Evolutionary conservation across 2,888 invertebrate species (phyloP), one percentile per base, ranked within the genome.

Genomic region (Trachelus tabidus): DNA sequence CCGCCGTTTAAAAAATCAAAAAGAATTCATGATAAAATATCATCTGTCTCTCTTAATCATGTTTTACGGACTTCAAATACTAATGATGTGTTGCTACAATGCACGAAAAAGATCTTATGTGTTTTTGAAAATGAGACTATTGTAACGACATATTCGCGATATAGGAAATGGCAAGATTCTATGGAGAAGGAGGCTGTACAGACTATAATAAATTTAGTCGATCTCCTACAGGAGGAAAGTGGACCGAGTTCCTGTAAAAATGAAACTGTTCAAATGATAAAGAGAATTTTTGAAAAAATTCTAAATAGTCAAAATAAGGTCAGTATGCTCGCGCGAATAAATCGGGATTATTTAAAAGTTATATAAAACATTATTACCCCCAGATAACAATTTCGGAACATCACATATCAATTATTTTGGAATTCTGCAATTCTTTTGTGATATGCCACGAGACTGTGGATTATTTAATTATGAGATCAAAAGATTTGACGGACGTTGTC

Each of bases 81-180:
- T 12, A 68, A 35, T 34, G 31, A 78, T 56, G 35, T 75, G 6
- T 37, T 78, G 73, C 56, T 76, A 4, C 31, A 11, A 11, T 71
- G 69, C 30, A 75, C 75, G 6, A 71, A 68, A 68, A 69, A n/a
- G 11, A 75, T 78, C 12, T 68, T 78, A 12, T 30, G 73, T 12
- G 68, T 68, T 15, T 34, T 78, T 34, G 68, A 69, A 94, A 69
- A 95, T 92, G 12, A 95, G 91, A 85, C 94, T 94, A 34, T 94
- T 94, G 89, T 30, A 33, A 71, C 71, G 6, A 71, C 33, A 33
- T 71, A 71, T 33, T 15, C 33, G 31, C 30, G 31, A 30, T 12
- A 33, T 30, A 71, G 40, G 6, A 40, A 15, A 87, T 95, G 85
- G 86, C 76, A 76, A 30, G 71, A 73, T 34, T 82, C 81, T 23